Evolutionary conservation across 2,113 vertebrate species (phyloP).

Genomic region (Platysteira castanea): DNA sequence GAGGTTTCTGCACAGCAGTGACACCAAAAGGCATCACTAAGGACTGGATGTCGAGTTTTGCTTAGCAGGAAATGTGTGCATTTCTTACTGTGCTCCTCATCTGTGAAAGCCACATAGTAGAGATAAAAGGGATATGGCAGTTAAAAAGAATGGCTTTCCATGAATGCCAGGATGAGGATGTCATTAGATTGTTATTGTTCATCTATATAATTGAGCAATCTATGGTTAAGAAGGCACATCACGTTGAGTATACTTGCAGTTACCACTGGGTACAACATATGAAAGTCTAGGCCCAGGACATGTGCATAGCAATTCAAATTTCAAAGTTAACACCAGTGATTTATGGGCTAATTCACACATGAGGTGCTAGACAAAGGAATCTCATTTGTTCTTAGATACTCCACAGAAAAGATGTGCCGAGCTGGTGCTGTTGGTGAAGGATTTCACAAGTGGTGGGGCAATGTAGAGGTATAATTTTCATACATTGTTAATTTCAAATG

Average conservation of each 20-base stretch:
- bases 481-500: background rate
- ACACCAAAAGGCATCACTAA: background rate
- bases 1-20: background rate
- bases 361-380: background rate
- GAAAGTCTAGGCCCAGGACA: background rate
- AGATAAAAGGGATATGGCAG: background rate
- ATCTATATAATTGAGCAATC: background rate
- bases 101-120: background rate
- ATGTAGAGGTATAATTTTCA: background rate
- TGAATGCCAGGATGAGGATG: background rate
- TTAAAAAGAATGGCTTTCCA: background rate
- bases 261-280: background rate
- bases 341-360: background rate
- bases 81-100: background rate
- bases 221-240: background rate
- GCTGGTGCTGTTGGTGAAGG: background rate
- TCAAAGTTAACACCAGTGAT: background rate
- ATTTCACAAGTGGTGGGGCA: background rate
- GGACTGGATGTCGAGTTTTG: background rate
- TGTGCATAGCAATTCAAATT: background rate
- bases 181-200: background rate
- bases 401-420: background rate
- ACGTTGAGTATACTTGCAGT: background rate
- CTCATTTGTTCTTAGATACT: background rate
- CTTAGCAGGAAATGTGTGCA: background rate